phyloP scores from a whole-genome alignment of 2,888 invertebrate species.

The Pocota personata region DNA sequence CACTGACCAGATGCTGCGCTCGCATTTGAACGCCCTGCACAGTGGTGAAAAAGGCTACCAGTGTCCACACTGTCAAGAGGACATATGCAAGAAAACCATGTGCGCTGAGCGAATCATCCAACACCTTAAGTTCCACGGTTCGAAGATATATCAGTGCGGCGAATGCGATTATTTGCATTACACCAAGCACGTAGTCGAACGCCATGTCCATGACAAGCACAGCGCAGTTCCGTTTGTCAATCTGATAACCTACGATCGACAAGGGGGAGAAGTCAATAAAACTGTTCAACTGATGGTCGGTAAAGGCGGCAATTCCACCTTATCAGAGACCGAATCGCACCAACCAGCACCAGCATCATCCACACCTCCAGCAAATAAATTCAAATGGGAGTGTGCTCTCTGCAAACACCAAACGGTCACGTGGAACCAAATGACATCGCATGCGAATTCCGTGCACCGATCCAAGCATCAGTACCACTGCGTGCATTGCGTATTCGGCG shows the following conservation, averaged over 20 bases:
- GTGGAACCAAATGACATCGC: slow-evolving; percentile 73
- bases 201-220: slow-evolving; percentile 87
- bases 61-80: slow-evolving; percentile 89
- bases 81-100: slow-evolving; percentile 83
- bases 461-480: slow-evolving; percentile 89
- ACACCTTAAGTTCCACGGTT: slow-evolving; percentile 91
- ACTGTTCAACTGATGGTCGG: slow-evolving; percentile 57
- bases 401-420: slow-evolving; percentile 75
- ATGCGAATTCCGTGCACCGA: slow-evolving; percentile 83
- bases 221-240: slow-evolving; percentile 62
- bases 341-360: slow-evolving; percentile 33
- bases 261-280: slow-evolving; percentile 52
- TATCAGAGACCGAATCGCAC: slow-evolving; percentile 12
- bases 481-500: slow-evolving; percentile 86
- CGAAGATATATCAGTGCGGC: slow-evolving; percentile 88
- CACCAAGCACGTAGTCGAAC: slow-evolving; percentile 86
- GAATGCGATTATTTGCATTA: slow-evolving; percentile 87
- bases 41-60: slow-evolving; percentile 85
- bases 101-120: slow-evolving; percentile 86
- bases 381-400: slow-evolving; percentile 74
- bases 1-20: slow-evolving; percentile 88
- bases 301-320: slow-evolving; percentile 10
- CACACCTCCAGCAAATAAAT: background rate
- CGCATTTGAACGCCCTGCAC: slow-evolving; percentile 89
- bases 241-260: slow-evolving; percentile 75